Conservation (phyloP, 2,888 invertebrate species). For the Scaptomyza tumidula region DNA sequence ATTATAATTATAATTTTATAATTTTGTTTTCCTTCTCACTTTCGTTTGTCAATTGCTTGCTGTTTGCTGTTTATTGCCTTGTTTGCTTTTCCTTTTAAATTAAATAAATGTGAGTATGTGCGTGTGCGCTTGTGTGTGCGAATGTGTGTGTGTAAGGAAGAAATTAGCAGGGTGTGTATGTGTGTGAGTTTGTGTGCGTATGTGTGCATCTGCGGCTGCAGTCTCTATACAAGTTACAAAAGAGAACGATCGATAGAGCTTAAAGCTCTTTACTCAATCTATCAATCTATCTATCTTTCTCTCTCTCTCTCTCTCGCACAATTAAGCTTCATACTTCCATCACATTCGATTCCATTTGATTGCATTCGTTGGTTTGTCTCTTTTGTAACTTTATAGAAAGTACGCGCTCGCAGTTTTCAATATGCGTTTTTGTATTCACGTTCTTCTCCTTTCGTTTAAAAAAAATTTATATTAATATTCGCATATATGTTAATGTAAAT, state of each 20-base stretch:
- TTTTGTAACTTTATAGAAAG: slow-evolving; percentile 84
- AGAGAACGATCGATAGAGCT: slow-evolving; percentile 56
- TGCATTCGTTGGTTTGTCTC: slow-evolving; percentile 39
- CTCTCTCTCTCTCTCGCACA: slow-evolving; percentile 4
- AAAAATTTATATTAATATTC: slow-evolving; percentile 40
- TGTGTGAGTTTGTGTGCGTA: slow-evolving; percentile 30
- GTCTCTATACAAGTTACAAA: slow-evolving; percentile 84
- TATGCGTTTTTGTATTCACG: slow-evolving; percentile 46
- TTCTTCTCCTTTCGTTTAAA: slow-evolving; percentile 30
- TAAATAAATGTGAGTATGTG: slow-evolving; percentile 70
- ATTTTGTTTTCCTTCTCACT: slow-evolving; percentile 33
- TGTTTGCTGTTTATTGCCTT: slow-evolving; percentile 53
- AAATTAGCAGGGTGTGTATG: slow-evolving; percentile 38
- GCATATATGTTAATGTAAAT: slow-evolving; percentile 44
- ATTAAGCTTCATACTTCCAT: background rate
- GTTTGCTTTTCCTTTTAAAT: slow-evolving; percentile 45
- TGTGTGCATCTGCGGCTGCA: slow-evolving; percentile 67
- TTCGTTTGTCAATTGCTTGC: slow-evolving; percentile 49
- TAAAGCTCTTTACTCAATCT: slow-evolving; percentile 41
- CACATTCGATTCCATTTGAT: slow-evolving; percentile 2
- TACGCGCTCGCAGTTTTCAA: slow-evolving; percentile 68
- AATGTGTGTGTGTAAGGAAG: slow-evolving; percentile 18
- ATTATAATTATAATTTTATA: slow-evolving; percentile 7
- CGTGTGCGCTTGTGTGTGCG: slow-evolving; percentile 42
- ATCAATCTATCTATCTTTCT: slow-evolving; percentile 5